Percentiles rank a stretch among this genome's conserved stretches.
Conservation (phyloP, 2,888 invertebrate genomes). For the Agonopterix arenella region DNA sequence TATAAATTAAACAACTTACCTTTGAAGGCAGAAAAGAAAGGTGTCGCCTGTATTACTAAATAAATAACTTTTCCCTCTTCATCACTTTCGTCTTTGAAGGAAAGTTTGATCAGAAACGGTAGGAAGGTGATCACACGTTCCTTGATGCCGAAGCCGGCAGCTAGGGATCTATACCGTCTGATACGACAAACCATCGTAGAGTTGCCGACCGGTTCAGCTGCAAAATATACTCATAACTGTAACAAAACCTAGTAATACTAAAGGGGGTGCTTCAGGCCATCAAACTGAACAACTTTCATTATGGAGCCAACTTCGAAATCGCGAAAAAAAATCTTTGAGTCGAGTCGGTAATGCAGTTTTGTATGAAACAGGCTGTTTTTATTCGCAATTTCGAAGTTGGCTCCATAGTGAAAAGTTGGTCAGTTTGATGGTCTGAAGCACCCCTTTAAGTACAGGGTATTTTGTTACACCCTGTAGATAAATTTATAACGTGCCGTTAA, state of each 20-base stretch:
- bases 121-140: conserved; percentile 78
- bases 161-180: conserved; percentile 80
- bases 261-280: too few relatives aligned
- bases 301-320: too few relatives aligned
- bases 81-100: conserved; percentile 79
- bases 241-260: neutral
- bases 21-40: conserved; percentile 85
- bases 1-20: conserved; percentile 66
- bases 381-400: too few relatives aligned
- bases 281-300: too few relatives aligned
- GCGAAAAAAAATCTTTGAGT: too few relatives aligned
- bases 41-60: conserved; percentile 84
- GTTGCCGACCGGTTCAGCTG: conserved; percentile 15
- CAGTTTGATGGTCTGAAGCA: too few relatives aligned
- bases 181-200: conserved; percentile 67
- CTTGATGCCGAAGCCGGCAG: conserved; percentile 77
- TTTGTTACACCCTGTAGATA: neutral
- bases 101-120: conserved; percentile 84
- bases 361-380: too few relatives aligned
- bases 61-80: conserved; percentile 72
- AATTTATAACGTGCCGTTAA: neutral
- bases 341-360: too few relatives aligned
- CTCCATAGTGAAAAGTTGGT: too few relatives aligned
- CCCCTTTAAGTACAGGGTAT: too few relatives aligned
- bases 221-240: conserved; percentile 3